phyloP scores from a whole-genome alignment of 2,888 invertebrate species.

The Mellilla xanthometata region DNA sequence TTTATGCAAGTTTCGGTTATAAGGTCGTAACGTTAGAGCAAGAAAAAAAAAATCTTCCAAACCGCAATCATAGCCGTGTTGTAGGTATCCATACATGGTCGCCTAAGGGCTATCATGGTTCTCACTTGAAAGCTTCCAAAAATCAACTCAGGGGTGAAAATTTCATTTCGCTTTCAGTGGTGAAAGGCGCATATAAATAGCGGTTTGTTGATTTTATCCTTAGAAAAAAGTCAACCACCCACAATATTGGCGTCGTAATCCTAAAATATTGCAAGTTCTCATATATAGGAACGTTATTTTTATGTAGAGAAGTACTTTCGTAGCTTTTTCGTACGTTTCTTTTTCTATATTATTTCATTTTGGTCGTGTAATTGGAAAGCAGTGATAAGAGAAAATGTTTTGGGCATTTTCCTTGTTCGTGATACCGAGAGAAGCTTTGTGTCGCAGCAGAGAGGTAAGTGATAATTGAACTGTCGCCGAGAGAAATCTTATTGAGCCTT shows the following conservation, averaged over 20 bases:
- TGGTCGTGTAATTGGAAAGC: conserved; percentile 15
- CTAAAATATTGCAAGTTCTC: conserved; percentile 69
- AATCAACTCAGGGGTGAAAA: conserved; percentile 25
- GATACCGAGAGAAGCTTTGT: not conserved
- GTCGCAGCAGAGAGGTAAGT: too few relatives aligned
- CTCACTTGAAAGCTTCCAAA: not conserved
- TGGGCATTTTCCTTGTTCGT: conserved; percentile 28
- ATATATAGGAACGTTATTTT: conserved; percentile 45
- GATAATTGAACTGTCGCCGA: conserved; percentile 3
- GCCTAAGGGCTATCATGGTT: not conserved
- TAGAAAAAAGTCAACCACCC: conserved; percentile 58
- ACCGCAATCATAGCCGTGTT: not conserved
- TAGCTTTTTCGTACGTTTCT: not conserved
- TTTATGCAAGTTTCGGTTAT: too few relatives aligned
- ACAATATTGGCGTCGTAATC: conserved; percentile 75
- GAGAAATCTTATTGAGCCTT: conserved; percentile 27
- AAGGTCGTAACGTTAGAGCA: too few relatives aligned
- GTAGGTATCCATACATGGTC: not conserved
- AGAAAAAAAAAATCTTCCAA: not conserved
- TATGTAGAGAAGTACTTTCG: conserved; percentile 11
- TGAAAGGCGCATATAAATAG: conserved; percentile 53
- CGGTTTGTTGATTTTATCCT: conserved; percentile 59
- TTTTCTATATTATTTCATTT: conserved; percentile 9
- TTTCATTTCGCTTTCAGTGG: conserved; percentile 43
- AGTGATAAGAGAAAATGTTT: conserved; percentile 14